Evolutionary conservation across 2,113 vertebrate genomes (phyloP), one percentile per base, ranked within the genome.

Genomic region (Eurystomus gularis): DNA sequence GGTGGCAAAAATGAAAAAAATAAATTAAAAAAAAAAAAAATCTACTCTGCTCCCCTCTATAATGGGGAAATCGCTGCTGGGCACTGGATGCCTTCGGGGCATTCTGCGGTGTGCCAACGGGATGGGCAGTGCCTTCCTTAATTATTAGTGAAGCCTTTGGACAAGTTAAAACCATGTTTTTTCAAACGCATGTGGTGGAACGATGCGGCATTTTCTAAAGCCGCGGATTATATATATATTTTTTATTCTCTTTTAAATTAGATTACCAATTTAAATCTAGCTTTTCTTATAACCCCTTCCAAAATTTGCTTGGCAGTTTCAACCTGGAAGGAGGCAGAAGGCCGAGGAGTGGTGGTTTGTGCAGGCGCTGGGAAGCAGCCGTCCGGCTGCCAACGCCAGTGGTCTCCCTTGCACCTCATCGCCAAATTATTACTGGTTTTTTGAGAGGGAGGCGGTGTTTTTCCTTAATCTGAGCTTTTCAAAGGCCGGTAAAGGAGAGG

Each of bases 51-150:
- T 0, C 68, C 51, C 26, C 3, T 62, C 39, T 73, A 66, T 48
- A 66, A 10, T 40, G 52, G 46, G 42, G 33, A 54, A 64, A 55
- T 68, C 0, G 0, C 64, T 86, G 70, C 58, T 0, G 1, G 49
- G 23, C 10, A 2, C 64, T 3, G 13, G 71, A n/a, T 85, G 54
- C 80, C 88, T 60, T 86, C 3, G 2, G 84, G 77, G n/a, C 8
- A 1, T 44, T 82, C 13, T 21, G 58, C 1, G 10, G 58, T 29
- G 65, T 2, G 3, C 76, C 3, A 10, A 0, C 1, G 3, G 51
- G 52, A 35, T 61, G 84, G 92, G 80, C 80, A 79, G 19, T 60
- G 35, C 90, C 86, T 80, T 71, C 0, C 0, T 60, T 71, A 64
- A 68, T 55, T 77, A 33, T 61, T 57, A 37, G 60, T 58, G 72